Percentiles rank a stretch among this genome's conserved stretches.
Evolutionary conservation across 2,888 invertebrate species (phyloP).

Genomic region (Desoria tigrina): DNA sequence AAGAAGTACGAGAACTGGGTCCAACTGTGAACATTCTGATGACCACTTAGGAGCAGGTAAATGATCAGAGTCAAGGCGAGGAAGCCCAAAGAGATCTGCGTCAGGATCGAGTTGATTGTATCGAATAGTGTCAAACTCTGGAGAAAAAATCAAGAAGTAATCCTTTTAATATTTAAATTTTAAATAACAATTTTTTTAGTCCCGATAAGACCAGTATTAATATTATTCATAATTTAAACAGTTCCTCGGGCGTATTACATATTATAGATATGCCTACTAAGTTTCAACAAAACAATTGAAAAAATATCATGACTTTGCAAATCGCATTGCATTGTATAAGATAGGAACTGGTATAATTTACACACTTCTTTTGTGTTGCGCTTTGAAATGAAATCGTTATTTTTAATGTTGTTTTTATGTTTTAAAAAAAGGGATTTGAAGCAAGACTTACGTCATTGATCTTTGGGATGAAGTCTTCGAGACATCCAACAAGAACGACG

Average conservation of each 20-base stretch:
- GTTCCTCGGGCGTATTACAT: too few species aligned
- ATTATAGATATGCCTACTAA: not conserved
- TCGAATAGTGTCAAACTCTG: constrained; percentile 42
- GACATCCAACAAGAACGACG: constrained; percentile 34
- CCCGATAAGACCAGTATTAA: too few species aligned
- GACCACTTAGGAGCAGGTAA: constrained; percentile 38
- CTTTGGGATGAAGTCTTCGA: constrained; percentile 43
- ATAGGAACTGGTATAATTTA: too few species aligned
- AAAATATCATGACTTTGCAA: too few species aligned
- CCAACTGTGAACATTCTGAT: constrained; percentile 41
- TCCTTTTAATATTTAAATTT: too few species aligned
- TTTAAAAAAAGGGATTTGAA: not conserved
- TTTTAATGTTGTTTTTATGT: not conserved
- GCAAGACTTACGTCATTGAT: constrained; percentile 31
- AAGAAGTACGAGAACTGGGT: constrained; percentile 43
- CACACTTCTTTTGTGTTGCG: not conserved
- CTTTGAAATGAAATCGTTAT: not conserved
- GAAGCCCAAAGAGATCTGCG: constrained; percentile 41
- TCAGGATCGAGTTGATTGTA: constrained; percentile 42
- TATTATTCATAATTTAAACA: too few species aligned
- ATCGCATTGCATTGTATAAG: not conserved
- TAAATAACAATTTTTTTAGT: too few species aligned
- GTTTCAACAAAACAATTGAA: not conserved
- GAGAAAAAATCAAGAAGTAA: not conserved
- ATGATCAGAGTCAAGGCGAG: constrained; percentile 37